phyloP scores from a whole-genome alignment of 2,888 invertebrate species.

The Nudaria mundana region DNA sequence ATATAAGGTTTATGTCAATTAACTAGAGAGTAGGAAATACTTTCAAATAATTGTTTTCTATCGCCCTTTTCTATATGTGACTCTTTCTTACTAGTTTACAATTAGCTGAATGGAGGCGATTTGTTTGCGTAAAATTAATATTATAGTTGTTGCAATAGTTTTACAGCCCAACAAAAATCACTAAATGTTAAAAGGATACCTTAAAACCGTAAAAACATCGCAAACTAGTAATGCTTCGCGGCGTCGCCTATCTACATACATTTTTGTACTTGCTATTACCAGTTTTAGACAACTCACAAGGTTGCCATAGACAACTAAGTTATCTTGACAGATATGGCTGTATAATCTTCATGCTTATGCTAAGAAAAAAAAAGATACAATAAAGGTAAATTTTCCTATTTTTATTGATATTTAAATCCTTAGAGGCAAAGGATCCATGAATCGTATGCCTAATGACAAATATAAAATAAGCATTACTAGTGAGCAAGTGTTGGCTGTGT shows the following conservation, averaged over 20 bases:
- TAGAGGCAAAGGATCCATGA: slow-evolving; percentile 20
- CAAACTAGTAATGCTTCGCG: slow-evolving; percentile 53
- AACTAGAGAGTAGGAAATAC: too few relatives aligned
- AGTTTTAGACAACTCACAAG: too few relatives aligned
- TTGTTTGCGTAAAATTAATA: slow-evolving; percentile 41
- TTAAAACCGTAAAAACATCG: slow-evolving; percentile 39
- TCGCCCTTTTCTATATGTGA: neutral
- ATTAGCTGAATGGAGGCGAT: slow-evolving; percentile 36
- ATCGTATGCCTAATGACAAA: slow-evolving; percentile 14
- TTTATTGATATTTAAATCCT: slow-evolving; percentile 23
- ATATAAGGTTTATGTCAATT: neutral
- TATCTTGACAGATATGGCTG: slow-evolving; percentile 7
- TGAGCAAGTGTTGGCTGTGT: slow-evolving; percentile 48
- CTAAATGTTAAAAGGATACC: slow-evolving; percentile 43
- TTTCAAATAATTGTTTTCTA: too few relatives aligned
- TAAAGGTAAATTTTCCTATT: slow-evolving; percentile 18
- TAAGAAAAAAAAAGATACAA: slow-evolving; percentile 18
- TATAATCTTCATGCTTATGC: slow-evolving; percentile 20
- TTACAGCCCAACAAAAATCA: slow-evolving; percentile 49
- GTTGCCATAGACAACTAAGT: too few relatives aligned
- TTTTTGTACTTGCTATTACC: slow-evolving; percentile 60
- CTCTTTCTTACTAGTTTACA: slow-evolving; percentile 3
- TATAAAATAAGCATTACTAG: slow-evolving; percentile 48
- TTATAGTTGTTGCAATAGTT: slow-evolving; percentile 36
- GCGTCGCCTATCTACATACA: slow-evolving; percentile 12